Conservation (phyloP, 2,888 invertebrate species). For the Drosophila pullipes region DNA sequence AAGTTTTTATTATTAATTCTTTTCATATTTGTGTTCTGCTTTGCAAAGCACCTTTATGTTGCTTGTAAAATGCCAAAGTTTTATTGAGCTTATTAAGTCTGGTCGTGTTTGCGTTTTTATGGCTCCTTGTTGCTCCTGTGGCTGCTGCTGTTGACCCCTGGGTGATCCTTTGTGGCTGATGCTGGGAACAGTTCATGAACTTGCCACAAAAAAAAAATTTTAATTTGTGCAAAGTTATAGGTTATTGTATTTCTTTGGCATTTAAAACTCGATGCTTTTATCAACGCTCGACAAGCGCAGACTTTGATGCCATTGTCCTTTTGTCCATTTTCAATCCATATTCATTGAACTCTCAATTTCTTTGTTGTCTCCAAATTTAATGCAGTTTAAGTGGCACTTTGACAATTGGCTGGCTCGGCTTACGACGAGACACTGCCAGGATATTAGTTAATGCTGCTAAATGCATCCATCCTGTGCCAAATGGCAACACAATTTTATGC, state of each 20-base stretch:
- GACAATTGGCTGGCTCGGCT: slow-evolving; percentile 42
- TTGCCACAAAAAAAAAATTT: slow-evolving; percentile 57
- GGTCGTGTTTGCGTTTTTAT: slow-evolving; percentile 26
- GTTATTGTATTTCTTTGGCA: slow-evolving; percentile 31
- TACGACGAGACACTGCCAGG: slow-evolving; percentile 55
- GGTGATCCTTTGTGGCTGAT: slow-evolving; percentile 13
- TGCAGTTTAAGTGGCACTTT: slow-evolving; percentile 32
- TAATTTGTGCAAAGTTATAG: slow-evolving; percentile 56
- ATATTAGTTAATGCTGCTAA: slow-evolving; percentile 70
- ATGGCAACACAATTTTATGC: slow-evolving; percentile 69
- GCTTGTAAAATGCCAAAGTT: slow-evolving; percentile 38
- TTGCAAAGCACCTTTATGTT: slow-evolving; percentile 17
- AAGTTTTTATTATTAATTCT: background rate
- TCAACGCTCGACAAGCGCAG: background rate
- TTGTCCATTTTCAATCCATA: background rate
- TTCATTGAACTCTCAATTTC: slow-evolving; percentile 6
- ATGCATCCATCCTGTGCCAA: slow-evolving; percentile 58
- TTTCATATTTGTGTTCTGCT: slow-evolving; percentile 4
- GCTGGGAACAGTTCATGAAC: slow-evolving; percentile 66
- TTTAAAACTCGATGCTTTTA: slow-evolving; percentile 50
- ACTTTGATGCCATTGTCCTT: slow-evolving; percentile 8
- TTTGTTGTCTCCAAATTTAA: slow-evolving; percentile 10
- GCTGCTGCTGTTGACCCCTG: slow-evolving; percentile 21
- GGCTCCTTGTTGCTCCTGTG: slow-evolving; percentile 24
- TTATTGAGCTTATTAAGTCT: slow-evolving; percentile 30